Conservation (phyloP, 2,113 vertebrate species). For the Vombatus ursinus region DNA sequence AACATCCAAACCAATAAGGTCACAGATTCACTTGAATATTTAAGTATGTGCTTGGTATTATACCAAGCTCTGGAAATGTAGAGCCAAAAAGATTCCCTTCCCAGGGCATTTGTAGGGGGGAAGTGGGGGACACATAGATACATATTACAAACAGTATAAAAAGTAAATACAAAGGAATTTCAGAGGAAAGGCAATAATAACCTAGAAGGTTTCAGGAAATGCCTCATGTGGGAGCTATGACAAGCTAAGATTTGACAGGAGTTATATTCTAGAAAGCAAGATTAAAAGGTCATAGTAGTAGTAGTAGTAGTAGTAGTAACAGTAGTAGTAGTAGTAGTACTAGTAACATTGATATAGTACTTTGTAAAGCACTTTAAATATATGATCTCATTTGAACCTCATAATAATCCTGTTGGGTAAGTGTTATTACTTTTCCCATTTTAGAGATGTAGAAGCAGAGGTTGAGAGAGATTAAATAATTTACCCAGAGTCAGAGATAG, state of each 20-base stretch:
- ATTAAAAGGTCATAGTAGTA: not conserved
- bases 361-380: not conserved
- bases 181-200: not conserved
- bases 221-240: not conserved
- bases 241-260: not conserved
- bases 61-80: not conserved
- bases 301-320: not conserved
- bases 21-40: not conserved
- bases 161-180: not conserved
- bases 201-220: not conserved
- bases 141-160: not conserved
- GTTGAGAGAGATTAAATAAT: no score
- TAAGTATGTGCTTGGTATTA: not conserved
- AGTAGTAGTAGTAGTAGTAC: not conserved
- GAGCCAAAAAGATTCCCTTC: not conserved
- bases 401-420: not conserved
- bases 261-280: not conserved
- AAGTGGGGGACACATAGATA: no score
- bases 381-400: not conserved
- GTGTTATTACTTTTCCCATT: not conserved
- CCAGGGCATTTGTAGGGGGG: not conserved
- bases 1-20: not conserved
- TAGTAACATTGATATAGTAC: not conserved
- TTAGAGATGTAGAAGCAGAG: not conserved
- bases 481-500: not conserved